Base-by-base conservation (phyloP, 2,797 vertebrate genomes). In the Microchirus variegatus region DNA sequence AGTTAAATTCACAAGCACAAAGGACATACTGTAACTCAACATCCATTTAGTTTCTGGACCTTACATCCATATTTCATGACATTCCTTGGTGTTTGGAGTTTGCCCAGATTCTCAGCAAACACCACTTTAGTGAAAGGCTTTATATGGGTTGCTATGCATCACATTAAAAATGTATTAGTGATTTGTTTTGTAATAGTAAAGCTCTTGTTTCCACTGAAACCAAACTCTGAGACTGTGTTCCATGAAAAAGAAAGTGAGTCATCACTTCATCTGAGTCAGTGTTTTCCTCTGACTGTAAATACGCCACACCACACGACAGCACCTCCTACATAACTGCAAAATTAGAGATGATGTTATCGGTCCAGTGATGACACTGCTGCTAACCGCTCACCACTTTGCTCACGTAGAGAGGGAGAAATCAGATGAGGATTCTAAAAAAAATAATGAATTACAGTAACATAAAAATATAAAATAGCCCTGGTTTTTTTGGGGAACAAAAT, bases 241-340 rank as follows among this genome's bases (percentile, higher is more conserved):
- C 26, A 26, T 45, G 12, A 53, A 58, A 61, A 68, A 61, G 50
- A 78, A 67, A 71, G 52, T 89, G 86, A 89, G 48, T 91, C 86
- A 90, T 22, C 57, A 58, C 59, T 72, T 82, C 68, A 70, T 59
- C 72, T 79, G 60, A 72, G 75, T 88, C 77, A 82, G 64, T 63
- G 48, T 70, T 77, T 78, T 78, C 61, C 59, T 70, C 81, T 75
- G 53, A 75, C 77, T 83, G 78, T 77, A 87, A 86, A 74, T 59
- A 40, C 60, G 78, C 59, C 71, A 79, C 59, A 43, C 50, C 59
- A 63, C 44, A 35, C 57, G 36, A 48, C 41, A 60, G 56, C 66
- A 59, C 67, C 67, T 53, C 71, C 81, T 63, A 75, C 69, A 22
- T 78, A 65, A 70, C 45, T 47, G 78, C 70, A 70, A 42, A 47